Base-by-base conservation (phyloP, 64 coral and sea anemone species). In the Montipora cactus region DNA sequence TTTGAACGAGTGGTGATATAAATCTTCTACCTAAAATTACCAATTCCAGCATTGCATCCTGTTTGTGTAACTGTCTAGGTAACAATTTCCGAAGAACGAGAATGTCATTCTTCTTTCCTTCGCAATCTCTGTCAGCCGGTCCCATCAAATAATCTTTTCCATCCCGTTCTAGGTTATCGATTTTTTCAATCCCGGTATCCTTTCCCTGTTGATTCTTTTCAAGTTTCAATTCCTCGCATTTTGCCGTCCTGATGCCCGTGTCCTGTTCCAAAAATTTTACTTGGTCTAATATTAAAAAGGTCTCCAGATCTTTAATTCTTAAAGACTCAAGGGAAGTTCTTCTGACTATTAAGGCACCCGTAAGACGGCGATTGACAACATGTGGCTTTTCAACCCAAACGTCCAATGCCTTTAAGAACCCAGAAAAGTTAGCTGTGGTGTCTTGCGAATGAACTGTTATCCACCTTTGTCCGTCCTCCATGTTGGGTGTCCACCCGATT, bases 341-440 rank as follows among this genome's bases (percentile, higher is more conserved):
- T 69, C 91, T 77, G 5, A 98, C 44, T 9, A 86, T 53, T 66
- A 91, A 75, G 4, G 94, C 89, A 48, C 97, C 97, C 76, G 58
- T 89, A 48, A 98, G 47, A 52, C 97, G 84, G 66, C 97, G 94
- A 79, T 98, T 98, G 3, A 98, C 84, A 47, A 98, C 97, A 8
- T 98, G 94, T 51, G 97, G 97, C 16, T 93, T 98, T 64, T 98
- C 97, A 66, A 96, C 84, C 97, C 97, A 98, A 23, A 98, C 92
- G 77, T 94, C 67, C 18, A 96, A 4, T 15, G 97, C 91, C 16
- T 87, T 90, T 25, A 92, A 74, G 80, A 98, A 98, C 44, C 89
- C 76, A 47, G 19, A 10, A 53, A 93, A 51, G 22, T 55, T 57
- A 46, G 74, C 92, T 59, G 57, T 58, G 25, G 87, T 95, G 47